Evolutionary conservation across 2,797 vertebrate species (phyloP), one percentile per base, ranked within the genome.

Genomic region (Rhadinocentrus ornatus): DNA sequence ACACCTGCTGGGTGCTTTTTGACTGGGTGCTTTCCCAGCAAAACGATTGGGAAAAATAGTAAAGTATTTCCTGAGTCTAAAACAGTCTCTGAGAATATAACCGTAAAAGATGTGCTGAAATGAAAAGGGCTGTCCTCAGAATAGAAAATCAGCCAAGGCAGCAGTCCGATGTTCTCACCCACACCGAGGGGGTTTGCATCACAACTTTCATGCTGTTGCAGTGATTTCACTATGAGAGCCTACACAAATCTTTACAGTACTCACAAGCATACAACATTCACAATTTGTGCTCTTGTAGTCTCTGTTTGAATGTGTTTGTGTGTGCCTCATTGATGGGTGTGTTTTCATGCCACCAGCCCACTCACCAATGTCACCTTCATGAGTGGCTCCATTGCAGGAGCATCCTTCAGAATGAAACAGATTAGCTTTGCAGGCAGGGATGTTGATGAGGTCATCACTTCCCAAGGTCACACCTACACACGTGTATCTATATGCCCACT

Each of bases 371-470:
- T 93, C 93, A 94, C 93, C 92, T 94, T 94, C 91, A 91, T 85
- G 92, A 89, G 83, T 73, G 88, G 89, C 91, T 91, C 89, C 82
- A 62, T 88, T 64, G 77, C 66, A 32, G 88, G 85, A 91, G 90
- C 93, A 91, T 91, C 93, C 90, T 93, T 91, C 89, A 91, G 92
- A 92, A 92, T 81, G 87, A 73, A 89, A 89, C 91, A 92, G 91
- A 93, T 94, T 92, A 93, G 90, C 89, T 90, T 89, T 84, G 88
- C 91, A 88, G 90, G 85, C 88, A 69, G 86, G 82, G 85, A 91
- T 91, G 90, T 91, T 92, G 91, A 93, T 93, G 89, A 93, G 92
- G 92, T 93, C 91, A 91, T 86, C 90, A 80, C 79, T 84, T 88
- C 84, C 89, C 92, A 93, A 93, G 91, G 92, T 92, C 90, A 90